Percentiles rank a stretch among this genome's conserved stretches.
phyloP scores from a whole-genome alignment of 2,113 vertebrate genomes.

The Heteronetta atricapilla region DNA sequence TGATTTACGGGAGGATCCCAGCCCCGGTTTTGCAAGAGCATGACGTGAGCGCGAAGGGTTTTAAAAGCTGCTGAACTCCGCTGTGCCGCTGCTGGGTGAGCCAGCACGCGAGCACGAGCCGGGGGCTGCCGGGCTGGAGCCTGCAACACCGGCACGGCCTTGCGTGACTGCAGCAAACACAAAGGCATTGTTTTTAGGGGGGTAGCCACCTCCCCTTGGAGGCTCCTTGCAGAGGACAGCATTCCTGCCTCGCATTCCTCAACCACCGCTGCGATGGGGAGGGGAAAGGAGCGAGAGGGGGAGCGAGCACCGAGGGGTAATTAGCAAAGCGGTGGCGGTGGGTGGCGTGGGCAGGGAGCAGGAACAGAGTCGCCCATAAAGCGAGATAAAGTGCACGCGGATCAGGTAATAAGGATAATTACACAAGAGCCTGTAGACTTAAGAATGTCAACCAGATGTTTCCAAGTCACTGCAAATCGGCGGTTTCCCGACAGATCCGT shows the following conservation, averaged over 20 bases:
- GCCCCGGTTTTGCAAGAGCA: background rate
- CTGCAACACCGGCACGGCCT: background rate
- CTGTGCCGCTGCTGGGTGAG: background rate
- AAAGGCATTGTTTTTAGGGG: slow-evolving; percentile 77
- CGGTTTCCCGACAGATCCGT: background rate
- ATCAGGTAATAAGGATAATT: background rate
- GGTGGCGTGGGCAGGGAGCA: background rate
- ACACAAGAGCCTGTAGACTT: background rate
- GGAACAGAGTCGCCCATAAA: background rate
- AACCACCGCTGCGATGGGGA: slow-evolving; percentile 70
- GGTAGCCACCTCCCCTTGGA: slow-evolving; percentile 36
- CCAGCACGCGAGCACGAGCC: background rate
- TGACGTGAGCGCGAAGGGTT: background rate
- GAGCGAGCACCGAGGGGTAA: background rate
- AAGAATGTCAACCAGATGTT: slow-evolving; percentile 18
- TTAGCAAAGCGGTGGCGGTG: background rate
- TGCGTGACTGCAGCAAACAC: slow-evolving; percentile 45
- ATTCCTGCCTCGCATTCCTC: slow-evolving; percentile 86
- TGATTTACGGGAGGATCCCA: background rate
- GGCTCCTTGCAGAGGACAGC: slow-evolving; percentile 77
- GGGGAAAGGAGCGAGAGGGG: background rate
- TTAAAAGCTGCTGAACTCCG: background rate
- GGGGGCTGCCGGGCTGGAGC: background rate
- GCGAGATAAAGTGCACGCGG: background rate
- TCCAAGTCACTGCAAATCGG: background rate